Evolutionary conservation across 2,113 vertebrate species (phyloP), one percentile per base, ranked within the genome.

Genomic region (Pluvianellus socialis): DNA sequence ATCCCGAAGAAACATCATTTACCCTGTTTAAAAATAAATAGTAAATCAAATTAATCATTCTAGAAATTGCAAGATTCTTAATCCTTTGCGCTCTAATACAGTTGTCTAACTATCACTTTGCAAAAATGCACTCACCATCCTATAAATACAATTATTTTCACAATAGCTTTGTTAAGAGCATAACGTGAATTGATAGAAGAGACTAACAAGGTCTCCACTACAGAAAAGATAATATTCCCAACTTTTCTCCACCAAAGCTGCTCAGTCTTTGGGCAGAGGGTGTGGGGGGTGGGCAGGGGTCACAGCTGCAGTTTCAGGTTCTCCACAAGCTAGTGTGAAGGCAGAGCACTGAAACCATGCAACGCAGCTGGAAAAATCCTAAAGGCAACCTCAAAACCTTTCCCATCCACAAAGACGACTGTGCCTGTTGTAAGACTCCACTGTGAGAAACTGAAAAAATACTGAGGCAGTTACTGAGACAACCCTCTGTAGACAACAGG

Each of bases 311-410:
- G 66, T 66, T 88, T 50, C 87, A 70, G 80, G 50, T 68, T 92
- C 87, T 83, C 80, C 81, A 71, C 86, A 47, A 70, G 53, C 62
- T 30, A n/a, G 9, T 33, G 66, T 85, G 62, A 95, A 95, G 55
- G 62, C 89, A 94, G 62, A 90, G 84, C 74, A 91, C 1, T 92
- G 84, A 97, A 94, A 87, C 63, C 77, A 63, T 10, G 32, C 45
- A 90, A 50, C 1, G 24, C 94, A 94, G 92, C 81, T 91, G 89
- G 93, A 96, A 95, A 88, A 90, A 73, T 86, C 91, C 93, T 76
- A 92, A 90, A 86, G 18, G 90, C 77, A 88, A 92, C 93, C 94
- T 80, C 89, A 91, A 92, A 96, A 96, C 71, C 91, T 77, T 79
- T 79, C 89, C 75, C 32, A 55, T 65, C 81, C 94, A 59, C 80